Evolutionary conservation across 2,888 invertebrate species (phyloP), one percentile per base, ranked within the genome.

Genomic region (Brachypalpus laphriformis): DNA sequence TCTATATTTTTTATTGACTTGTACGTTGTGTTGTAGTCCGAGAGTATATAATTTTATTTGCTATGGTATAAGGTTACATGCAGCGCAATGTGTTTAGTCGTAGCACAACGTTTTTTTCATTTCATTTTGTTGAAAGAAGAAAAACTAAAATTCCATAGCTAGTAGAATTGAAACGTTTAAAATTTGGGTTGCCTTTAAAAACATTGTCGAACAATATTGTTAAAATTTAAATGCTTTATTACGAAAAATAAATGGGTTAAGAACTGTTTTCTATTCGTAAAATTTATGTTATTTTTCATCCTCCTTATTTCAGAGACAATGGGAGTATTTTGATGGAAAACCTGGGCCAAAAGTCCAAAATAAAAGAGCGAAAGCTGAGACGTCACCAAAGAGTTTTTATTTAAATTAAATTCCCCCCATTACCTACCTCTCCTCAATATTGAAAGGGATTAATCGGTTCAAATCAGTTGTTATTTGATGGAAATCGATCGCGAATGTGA

Each of bases 131-230:
- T 11, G n/a, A 40, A 14, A 14, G 14, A 40, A 34, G 2, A 8
- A 45, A 25, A 51, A 54, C 56, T 14, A n/a, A 40, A 70, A 85
- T 80, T 80, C 70, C 75, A 80, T 85, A 75, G 56, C 68, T 59
- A 61, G 37, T 75, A 66, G 34, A 51, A 37, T 51, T 71, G 56
- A n/a, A 54, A 70, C 28, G 42, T 49, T 75, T 51, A n/a, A 51
- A 59, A 70, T 81, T 75, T 85, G 45, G 22, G 81, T 85, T 85
- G 85, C 85, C 66, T 81, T 37, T 85, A 28, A 68, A 54, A 74
- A 61, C 40, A 66, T 77, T 77, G 66, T 77, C 45, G 61, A 71
- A 74, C 72, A 51, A 63, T 54, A 83, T 63, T 65, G 72, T 78
- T 83, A 49, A 57, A 72, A 59, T 74, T 63, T 42, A 80, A 80